Conservation (phyloP, 2,797 vertebrate genomes). For the Adelosebastes latens region DNA sequence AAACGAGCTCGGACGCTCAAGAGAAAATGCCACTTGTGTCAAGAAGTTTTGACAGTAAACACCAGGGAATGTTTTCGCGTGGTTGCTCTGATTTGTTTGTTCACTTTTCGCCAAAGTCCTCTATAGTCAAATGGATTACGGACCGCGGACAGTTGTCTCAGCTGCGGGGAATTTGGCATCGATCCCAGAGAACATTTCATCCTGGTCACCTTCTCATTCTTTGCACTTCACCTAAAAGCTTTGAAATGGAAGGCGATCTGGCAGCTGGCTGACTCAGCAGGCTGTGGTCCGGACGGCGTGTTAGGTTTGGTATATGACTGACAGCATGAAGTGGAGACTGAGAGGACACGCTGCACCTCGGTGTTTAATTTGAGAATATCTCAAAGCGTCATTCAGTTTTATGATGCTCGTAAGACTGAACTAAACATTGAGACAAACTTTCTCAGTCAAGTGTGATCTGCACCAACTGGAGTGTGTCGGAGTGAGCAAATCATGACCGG, state of each 20-base stretch:
- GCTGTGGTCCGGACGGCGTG: background rate
- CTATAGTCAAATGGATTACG: constrained; percentile 23
- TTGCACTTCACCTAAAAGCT: constrained; percentile 9
- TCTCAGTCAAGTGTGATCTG: background rate
- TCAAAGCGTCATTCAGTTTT: constrained; percentile 12
- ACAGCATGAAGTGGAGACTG: background rate
- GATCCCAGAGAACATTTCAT: constrained; percentile 25
- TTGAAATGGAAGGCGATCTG: background rate
- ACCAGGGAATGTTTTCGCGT: constrained; percentile 44
- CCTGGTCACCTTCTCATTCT: constrained; percentile 43
- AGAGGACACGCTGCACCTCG: background rate
- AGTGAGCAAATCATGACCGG: background rate
- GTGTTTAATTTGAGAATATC: background rate
- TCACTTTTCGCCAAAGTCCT: constrained; percentile 30
- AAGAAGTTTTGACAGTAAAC: constrained; percentile 59
- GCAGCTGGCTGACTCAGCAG: constrained; percentile 43
- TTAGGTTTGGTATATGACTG: background rate
- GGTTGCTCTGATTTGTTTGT: constrained; percentile 47
- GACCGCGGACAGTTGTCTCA: constrained; percentile 8
- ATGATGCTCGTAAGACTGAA: background rate
- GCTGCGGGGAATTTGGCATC: constrained; percentile 24
- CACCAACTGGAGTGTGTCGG: background rate
- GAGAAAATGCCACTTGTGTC: constrained; percentile 52
- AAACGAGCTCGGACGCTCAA: constrained; percentile 36
- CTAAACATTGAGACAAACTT: constrained; percentile 3